These are phyloP conservation scores for Prenolepis imparis DNA, from an alignment of 2,888 invertebrate species.

Conservation along the genomic window DNA sequence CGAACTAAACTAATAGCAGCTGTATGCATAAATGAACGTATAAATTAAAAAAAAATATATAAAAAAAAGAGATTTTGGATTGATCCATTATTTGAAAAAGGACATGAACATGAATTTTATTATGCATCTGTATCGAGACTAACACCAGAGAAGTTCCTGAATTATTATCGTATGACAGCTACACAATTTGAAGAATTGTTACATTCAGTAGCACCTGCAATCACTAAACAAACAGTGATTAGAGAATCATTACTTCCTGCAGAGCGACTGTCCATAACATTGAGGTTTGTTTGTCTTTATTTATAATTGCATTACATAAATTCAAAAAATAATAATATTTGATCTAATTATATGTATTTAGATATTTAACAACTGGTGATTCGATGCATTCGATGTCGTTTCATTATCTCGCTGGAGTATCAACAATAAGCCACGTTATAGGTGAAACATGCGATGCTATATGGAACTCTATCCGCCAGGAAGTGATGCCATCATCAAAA, in stretches of 20 bases:
- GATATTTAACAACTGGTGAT: slow-evolving; percentile 1
- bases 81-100: slow-evolving; percentile 2
- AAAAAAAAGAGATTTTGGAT: neutral
- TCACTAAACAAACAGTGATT: neutral
- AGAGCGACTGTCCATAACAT: slow-evolving; percentile 7
- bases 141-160: neutral
- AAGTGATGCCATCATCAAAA: neutral
- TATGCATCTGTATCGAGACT: neutral
- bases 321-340: neutral
- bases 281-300: neutral
- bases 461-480: neutral
- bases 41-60: no score
- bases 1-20: neutral
- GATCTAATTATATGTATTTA: slow-evolving; percentile 10
- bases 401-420: slow-evolving; percentile 19
- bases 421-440: slow-evolving; percentile 9
- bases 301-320: neutral
- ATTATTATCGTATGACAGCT: slow-evolving; percentile 11
- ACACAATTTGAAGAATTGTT: neutral
- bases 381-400: neutral
- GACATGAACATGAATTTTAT: neutral
- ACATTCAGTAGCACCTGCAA: neutral
- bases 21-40: neutral
- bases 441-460: neutral
- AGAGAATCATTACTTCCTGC: slow-evolving; percentile 10